These are phyloP conservation scores for Apodemus agrarius DNA, from an alignment of 2,797 vertebrate species.

Conservation along the genomic window DNA sequence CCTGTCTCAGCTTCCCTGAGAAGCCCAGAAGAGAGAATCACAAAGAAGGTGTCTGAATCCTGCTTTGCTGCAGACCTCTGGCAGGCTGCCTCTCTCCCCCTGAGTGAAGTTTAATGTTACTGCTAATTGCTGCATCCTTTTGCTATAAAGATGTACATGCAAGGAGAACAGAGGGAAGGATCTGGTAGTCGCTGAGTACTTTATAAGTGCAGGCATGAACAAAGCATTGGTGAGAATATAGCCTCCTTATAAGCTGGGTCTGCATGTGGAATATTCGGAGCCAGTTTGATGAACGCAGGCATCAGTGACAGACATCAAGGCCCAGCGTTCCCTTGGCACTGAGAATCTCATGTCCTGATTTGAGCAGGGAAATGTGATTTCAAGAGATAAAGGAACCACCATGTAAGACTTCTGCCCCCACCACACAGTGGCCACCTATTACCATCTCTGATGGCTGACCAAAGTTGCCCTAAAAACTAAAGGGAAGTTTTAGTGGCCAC, in stretches of 20 bases:
- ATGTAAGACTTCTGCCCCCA: neutral
- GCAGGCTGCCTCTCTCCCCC: neutral
- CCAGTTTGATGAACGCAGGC: neutral
- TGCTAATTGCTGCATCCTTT: neutral
- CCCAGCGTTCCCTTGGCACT: accelerated
- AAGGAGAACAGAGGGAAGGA: neutral
- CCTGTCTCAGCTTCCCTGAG: neutral
- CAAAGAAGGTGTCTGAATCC: neutral
- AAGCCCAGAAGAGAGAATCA: neutral
- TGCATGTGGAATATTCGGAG: neutral
- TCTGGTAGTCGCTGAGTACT: constrained; percentile 19
- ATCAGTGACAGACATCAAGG: neutral
- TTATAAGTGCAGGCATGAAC: neutral
- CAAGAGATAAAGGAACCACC: neutral
- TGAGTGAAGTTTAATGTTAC: neutral
- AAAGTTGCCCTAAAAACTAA: neutral
- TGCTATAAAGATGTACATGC: neutral
- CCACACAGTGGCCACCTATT: neutral
- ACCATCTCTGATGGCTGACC: neutral
- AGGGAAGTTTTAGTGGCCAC: neutral
- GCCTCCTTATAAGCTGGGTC: neutral
- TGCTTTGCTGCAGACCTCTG: neutral
- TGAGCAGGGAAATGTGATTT: neutral
- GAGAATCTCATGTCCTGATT: neutral
- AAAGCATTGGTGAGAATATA: neutral